Evolutionary conservation across 2,113 vertebrate genomes (phyloP).

Genomic region (Psephotus haematonotus): DNA sequence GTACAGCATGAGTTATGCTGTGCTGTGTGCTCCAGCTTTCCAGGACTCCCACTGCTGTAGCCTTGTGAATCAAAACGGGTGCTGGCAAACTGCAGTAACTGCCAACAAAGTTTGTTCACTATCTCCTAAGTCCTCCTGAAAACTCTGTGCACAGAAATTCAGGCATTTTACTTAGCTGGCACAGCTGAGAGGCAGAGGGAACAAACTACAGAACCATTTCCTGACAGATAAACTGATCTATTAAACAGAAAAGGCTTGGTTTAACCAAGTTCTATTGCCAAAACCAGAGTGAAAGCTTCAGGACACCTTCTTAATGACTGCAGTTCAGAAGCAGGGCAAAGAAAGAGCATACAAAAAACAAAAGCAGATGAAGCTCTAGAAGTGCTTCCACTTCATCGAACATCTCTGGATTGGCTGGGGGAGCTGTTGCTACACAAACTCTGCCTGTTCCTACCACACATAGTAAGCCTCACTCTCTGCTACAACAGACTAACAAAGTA

Average conservation of each 20-base stretch:
- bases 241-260: not conserved
- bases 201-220: not conserved
- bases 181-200: not conserved
- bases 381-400: not conserved
- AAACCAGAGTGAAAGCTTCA: not conserved
- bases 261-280: not conserved
- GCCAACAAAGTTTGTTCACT: not conserved
- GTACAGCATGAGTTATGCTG: accelerated
- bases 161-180: not conserved
- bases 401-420: not conserved
- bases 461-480: not conserved
- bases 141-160: not conserved
- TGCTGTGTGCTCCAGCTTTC: not conserved
- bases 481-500: not conserved
- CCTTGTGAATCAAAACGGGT: not conserved
- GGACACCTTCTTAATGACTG: not conserved
- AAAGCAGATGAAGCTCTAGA: not conserved
- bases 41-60: not conserved
- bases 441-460: not conserved
- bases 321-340: not conserved
- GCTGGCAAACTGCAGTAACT: not conserved
- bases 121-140: not conserved
- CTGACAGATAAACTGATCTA: not conserved
- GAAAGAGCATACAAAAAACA: not conserved
- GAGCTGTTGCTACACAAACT: not conserved